Evolutionary conservation across 2,113 vertebrate species (phyloP).

Genomic region (Sphyrna mokarran): DNA sequence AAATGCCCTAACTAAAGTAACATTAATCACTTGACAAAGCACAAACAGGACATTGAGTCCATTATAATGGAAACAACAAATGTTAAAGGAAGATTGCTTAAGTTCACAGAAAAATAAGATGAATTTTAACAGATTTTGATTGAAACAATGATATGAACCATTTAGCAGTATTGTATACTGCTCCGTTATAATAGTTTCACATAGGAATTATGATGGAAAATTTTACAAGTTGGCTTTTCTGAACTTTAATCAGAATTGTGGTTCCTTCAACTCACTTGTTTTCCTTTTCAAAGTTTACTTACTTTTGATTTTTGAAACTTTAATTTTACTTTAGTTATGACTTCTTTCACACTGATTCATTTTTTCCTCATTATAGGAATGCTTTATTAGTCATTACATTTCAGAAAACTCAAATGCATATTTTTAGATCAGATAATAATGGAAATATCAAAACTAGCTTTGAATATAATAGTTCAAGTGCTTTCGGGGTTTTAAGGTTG

Average conservation of each 20-base stretch:
- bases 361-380: too few species aligned
- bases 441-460: not conserved
- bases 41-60: not conserved
- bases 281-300: not conserved
- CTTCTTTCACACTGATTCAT: too few species aligned
- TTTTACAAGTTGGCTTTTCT: not conserved
- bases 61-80: not conserved
- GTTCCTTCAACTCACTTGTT: not conserved
- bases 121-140: not conserved
- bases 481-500: not conserved
- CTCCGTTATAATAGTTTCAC: not conserved
- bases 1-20: not conserved
- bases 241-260: not conserved
- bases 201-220: not conserved
- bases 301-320: not conserved
- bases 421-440: not conserved
- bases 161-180: too few species aligned
- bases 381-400: too few species aligned
- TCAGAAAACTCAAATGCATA: too few species aligned
- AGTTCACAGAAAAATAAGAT: not conserved
- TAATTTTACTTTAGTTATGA: too few species aligned
- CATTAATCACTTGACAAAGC: not conserved
- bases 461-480: not conserved
- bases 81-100: not conserved
- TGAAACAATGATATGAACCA: not conserved